Conservation (phyloP, 2,797 vertebrate genomes). For the Hoplostethus atlanticus region DNA sequence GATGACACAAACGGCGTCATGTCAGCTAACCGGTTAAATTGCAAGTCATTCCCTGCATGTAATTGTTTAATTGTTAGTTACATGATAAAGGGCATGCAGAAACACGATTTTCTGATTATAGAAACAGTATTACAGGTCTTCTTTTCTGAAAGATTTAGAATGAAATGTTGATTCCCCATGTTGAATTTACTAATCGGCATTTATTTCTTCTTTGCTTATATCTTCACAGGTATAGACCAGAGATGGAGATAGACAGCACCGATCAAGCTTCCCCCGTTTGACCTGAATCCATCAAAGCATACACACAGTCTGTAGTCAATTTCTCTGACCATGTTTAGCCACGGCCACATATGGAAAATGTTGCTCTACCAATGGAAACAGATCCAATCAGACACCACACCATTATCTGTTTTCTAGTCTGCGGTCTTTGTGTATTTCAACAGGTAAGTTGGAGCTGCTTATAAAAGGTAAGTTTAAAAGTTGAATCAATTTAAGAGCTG, state of each 20-base stretch:
- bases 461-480: constrained; percentile 71
- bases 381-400: constrained; percentile 37
- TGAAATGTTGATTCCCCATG: too few species aligned
- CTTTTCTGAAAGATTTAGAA: background rate
- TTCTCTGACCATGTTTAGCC: constrained; percentile 27
- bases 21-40: constrained; percentile 6
- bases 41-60: background rate
- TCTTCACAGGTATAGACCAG: constrained; percentile 63
- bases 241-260: constrained; percentile 26
- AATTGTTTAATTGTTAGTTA: background rate
- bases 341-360: constrained; percentile 30
- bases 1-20: constrained; percentile 46
- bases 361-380: constrained; percentile 25
- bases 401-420: constrained; percentile 29
- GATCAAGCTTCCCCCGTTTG: background rate
- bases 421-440: constrained; percentile 39
- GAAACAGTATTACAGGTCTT: background rate
- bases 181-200: constrained; percentile 15
- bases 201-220: constrained; percentile 37
- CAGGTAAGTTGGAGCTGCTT: constrained; percentile 63
- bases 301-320: background rate
- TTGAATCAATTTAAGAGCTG: constrained; percentile 57
- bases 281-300: constrained; percentile 7
- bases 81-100: background rate
- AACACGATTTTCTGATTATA: background rate